These are phyloP conservation scores for Lingula anatina DNA, from an alignment of 2,888 invertebrate species.

Conservation along the genomic window DNA sequence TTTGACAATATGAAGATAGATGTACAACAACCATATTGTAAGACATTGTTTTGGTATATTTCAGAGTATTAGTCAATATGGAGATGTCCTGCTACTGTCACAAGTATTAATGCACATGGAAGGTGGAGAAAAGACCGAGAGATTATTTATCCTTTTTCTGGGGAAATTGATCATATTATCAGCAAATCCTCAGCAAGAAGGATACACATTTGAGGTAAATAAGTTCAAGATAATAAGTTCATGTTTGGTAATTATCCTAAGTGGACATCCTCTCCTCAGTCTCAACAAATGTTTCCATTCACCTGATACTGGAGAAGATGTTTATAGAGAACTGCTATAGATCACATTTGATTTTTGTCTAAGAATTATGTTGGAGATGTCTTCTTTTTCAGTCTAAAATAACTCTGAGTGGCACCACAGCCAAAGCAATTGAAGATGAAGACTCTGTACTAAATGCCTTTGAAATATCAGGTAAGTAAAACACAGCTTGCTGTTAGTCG, in stretches of 20 bases:
- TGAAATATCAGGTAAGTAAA: constrained; percentile 74
- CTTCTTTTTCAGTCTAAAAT: constrained; percentile 68
- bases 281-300: no score
- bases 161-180: constrained; percentile 82
- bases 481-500: no score
- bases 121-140: constrained; percentile 62
- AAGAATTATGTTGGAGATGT: no score
- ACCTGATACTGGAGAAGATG: no score
- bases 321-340: no score
- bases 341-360: no score
- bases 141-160: constrained; percentile 88
- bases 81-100: constrained; percentile 88
- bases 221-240: no score
- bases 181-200: constrained; percentile 85
- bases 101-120: constrained; percentile 82
- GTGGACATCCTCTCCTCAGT: no score
- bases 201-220: constrained; percentile 88
- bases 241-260: no score
- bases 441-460: constrained; percentile 83
- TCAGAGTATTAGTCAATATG: constrained; percentile 64
- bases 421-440: constrained; percentile 73
- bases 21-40: no score
- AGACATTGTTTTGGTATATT: no score
- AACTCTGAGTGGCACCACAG: constrained; percentile 78
- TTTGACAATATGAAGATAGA: no score